These are phyloP conservation scores for Meleagris gallopavo DNA, from an alignment of 2,113 vertebrate species.

Conservation along the genomic window DNA sequence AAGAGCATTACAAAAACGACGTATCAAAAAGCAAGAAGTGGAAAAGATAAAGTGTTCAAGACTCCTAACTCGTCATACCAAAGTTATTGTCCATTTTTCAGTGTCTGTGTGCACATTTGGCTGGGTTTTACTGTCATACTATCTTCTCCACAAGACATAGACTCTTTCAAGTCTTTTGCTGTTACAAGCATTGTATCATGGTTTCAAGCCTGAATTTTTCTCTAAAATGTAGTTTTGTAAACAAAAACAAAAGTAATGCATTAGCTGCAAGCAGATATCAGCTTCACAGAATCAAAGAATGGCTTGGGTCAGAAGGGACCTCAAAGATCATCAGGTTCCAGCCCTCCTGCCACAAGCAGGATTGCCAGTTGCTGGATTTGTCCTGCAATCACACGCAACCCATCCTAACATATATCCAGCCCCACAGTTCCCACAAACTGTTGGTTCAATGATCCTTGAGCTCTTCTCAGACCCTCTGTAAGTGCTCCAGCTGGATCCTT, in stretches of 20 bases:
- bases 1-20: neutral
- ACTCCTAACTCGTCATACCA: neutral
- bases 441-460: neutral
- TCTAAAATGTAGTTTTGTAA: neutral
- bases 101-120: neutral
- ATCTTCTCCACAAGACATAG: neutral
- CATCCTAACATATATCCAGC: neutral
- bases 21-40: neutral
- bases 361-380: too few relatives aligned
- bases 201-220: neutral
- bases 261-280: neutral
- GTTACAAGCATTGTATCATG: neutral
- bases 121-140: neutral
- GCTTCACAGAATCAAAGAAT: too few relatives aligned
- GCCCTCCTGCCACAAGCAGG: too few relatives aligned
- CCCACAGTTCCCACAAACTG: neutral
- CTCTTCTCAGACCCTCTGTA: neutral
- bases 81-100: neutral
- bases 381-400: neutral
- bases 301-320: too few relatives aligned
- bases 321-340: too few relatives aligned
- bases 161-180: neutral
- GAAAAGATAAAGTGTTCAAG: neutral
- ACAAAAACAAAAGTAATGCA: neutral
- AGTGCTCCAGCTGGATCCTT: neutral